Evolutionary conservation across 2,797 vertebrate genomes (phyloP).

Genomic region (Trachops cirrhosus): DNA sequence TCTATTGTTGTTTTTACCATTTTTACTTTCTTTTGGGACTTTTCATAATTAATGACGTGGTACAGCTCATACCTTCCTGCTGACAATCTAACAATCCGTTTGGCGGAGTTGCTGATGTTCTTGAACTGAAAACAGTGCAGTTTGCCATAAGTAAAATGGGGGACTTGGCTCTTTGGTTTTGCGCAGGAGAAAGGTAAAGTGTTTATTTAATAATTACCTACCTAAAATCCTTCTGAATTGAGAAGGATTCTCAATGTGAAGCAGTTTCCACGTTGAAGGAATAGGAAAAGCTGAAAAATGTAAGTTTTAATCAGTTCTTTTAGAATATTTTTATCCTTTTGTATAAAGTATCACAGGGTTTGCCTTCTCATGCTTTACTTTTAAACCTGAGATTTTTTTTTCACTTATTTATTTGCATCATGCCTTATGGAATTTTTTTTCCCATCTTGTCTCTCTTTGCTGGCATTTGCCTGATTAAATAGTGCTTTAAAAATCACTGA

Average conservation of each 20-base stretch:
- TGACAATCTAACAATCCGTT: slow-evolving; percentile 54
- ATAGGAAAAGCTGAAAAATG: slow-evolving; percentile 61
- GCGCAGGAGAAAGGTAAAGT: slow-evolving; percentile 35
- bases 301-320: slow-evolving; percentile 65
- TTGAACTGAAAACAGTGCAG: slow-evolving; percentile 52
- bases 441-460: background rate
- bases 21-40: slow-evolving; percentile 66
- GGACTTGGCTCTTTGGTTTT: slow-evolving; percentile 39
- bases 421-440: slow-evolving; percentile 48
- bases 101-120: slow-evolving; percentile 59
- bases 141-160: slow-evolving; percentile 57
- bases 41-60: slow-evolving; percentile 69
- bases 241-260: no score
- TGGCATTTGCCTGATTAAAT: slow-evolving; percentile 12
- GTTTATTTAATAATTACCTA: slow-evolving; percentile 57
- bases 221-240: slow-evolving; percentile 51
- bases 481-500: slow-evolving; percentile 8
- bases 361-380: slow-evolving; percentile 64
- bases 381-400: slow-evolving; percentile 23
- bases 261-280: slow-evolving; percentile 56
- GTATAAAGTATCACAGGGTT: slow-evolving; percentile 76
- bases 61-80: slow-evolving; percentile 60
- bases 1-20: slow-evolving; percentile 67
- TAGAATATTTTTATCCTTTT: slow-evolving; percentile 80
- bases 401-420: slow-evolving; percentile 55